These are phyloP conservation scores for Lepidocyrtoides sp. DNA, from an alignment of 2,888 invertebrate genomes.

Conservation along the genomic window DNA sequence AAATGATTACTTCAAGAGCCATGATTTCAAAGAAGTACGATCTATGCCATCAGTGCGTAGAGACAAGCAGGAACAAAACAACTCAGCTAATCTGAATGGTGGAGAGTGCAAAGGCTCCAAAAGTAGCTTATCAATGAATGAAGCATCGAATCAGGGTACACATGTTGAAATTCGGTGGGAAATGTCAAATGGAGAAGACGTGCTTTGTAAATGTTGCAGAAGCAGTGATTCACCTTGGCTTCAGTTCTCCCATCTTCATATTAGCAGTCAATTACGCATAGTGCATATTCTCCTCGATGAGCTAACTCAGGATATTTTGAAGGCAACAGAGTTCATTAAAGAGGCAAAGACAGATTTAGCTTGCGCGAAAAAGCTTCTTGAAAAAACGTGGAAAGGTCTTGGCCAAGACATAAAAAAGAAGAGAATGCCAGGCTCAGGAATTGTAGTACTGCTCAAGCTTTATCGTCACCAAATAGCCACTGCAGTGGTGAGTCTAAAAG, in stretches of 20 bases:
- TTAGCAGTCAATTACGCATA: constrained; percentile 20
- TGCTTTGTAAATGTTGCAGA: neutral
- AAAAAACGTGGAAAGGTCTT: constrained; percentile 59
- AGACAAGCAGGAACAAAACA: no score
- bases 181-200: neutral
- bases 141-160: neutral
- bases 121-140: neutral
- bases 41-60: no score
- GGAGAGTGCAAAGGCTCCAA: neutral
- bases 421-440: constrained; percentile 44
- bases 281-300: constrained; percentile 28
- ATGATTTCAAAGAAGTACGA: constrained; percentile 56
- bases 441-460: constrained; percentile 43
- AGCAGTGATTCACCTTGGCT: constrained; percentile 2
- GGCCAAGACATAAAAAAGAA: constrained; percentile 48
- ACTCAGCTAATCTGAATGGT: no score
- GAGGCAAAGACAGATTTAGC: constrained; percentile 26
- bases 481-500: constrained; percentile 39
- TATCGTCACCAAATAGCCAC: constrained; percentile 59
- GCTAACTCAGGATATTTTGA: neutral
- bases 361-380: constrained; percentile 41
- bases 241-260: constrained; percentile 22
- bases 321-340: neutral
- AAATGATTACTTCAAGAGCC: constrained; percentile 44
- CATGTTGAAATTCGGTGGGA: constrained; percentile 39